Conservation (phyloP, 2,113 vertebrate species). For the Rhabdornis inornatus region DNA sequence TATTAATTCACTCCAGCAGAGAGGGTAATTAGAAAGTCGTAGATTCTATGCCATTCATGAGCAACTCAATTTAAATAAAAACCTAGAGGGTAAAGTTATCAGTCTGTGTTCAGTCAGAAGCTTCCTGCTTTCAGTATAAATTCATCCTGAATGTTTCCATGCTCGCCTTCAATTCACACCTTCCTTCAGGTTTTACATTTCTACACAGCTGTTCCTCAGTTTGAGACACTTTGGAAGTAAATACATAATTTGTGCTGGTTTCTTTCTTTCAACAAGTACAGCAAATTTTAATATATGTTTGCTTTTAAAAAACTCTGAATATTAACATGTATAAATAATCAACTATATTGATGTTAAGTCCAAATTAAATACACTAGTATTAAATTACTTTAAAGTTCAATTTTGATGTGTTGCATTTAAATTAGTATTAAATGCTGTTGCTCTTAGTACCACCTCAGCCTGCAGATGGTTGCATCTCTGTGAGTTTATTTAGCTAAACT, state of each 20-base stretch:
- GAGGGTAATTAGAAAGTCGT: neutral
- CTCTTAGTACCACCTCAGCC: neutral
- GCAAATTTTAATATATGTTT: neutral
- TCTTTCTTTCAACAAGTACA: neutral
- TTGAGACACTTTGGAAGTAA: neutral
- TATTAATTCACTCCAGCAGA: neutral
- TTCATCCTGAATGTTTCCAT: neutral
- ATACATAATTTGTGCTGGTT: neutral
- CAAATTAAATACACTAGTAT: neutral
- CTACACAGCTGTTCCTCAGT: neutral
- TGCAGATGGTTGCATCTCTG: fast-evolving
- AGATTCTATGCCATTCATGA: neutral
- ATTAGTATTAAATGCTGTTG: neutral
- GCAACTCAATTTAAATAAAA: neutral
- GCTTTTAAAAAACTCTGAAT: neutral
- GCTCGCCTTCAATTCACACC: neutral
- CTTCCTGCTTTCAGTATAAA: neutral
- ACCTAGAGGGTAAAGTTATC: neutral
- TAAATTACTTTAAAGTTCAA: neutral
- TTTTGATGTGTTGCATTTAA: neutral
- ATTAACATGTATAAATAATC: neutral
- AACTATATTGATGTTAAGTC: neutral
- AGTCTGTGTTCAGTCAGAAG: neutral
- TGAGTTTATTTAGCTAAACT: neutral
- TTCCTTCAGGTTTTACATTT: neutral